These are phyloP conservation scores for Cranoglanis bouderius DNA, from an alignment of 2,113 vertebrate species.

Conservation along the genomic window DNA sequence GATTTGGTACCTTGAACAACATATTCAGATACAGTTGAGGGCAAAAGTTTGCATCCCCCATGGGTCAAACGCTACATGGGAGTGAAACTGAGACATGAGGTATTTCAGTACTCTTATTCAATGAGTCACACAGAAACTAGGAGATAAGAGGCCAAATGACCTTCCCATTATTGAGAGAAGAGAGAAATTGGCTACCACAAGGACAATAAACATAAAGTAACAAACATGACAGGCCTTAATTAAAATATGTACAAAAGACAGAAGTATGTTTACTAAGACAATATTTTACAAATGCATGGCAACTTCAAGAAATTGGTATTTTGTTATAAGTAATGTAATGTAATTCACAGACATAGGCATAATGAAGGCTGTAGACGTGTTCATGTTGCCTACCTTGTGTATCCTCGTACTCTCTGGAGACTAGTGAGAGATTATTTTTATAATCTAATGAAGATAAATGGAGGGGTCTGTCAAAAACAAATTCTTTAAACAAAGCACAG, in stretches of 20 bases:
- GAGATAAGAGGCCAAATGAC: slow-evolving; percentile 22
- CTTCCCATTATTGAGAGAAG: not conserved
- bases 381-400: slow-evolving; percentile 80
- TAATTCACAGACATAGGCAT: not conserved
- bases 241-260: not conserved
- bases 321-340: not conserved
- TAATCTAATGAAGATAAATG: slow-evolving; percentile 82
- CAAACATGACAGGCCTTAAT: not conserved
- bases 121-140: slow-evolving; percentile 14
- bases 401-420: slow-evolving; percentile 87
- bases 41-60: not conserved
- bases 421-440: slow-evolving; percentile 92
- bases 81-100: not conserved
- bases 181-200: not conserved
- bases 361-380: not conserved
- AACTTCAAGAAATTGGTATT: not conserved
- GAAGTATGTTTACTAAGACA: not conserved
- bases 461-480: slow-evolving; percentile 8
- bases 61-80: not conserved
- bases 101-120: slow-evolving; percentile 1
- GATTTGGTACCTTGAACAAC: not conserved
- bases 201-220: not conserved
- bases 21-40: not conserved
- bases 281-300: too few relatives aligned
- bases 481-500: not conserved